Evolutionary conservation across 2,113 vertebrate genomes (phyloP), one percentile per base, ranked within the genome.

Genomic region (Aphyosemion australe): DNA sequence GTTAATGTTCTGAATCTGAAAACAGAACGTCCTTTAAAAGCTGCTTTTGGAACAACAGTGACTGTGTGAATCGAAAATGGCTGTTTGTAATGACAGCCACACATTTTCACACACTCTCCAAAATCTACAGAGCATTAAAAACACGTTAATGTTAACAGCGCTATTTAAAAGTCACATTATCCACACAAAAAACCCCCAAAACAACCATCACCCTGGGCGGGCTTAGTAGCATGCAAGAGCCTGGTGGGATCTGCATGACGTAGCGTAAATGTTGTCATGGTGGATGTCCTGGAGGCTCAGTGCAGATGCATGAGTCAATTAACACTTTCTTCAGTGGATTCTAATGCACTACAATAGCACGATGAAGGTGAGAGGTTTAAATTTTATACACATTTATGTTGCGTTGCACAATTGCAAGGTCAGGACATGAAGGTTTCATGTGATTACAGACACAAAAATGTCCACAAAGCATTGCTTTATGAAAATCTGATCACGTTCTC

Each of bases 151-250:
- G 6, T 15, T 53, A 14, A 16, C 13, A 16, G 51, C 21, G 9
- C 51, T 53, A 11, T 54, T 54, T 54, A n/a, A 52, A 52, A 31
- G 51, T 16, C 51, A 26, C 14, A 32, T 53, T 53, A 52, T 31
- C 32, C 32, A 32, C 21, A 31, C 10, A 12, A 56, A 41, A 42
- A 26, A 26, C 1, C 26, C 26, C 26, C 1, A 26, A 26, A 26
- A 26, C 26, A 26, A 26, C 26, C 12, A 7, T 41, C 37, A 20
- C 18, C 18, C 12, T 57, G 12, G n/a, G 8, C 9, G 18, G 20
- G 11, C 12, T 20, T 41, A 42, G 39, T 9, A 8, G 39, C 12
- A 41, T 11, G 37, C 12, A 41, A 13, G 2, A 14, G 6, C 39
- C 54, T 41, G 37, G 11, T 57, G 11, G 16, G 19, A 34, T 16